phyloP scores from a whole-genome alignment of 2,113 vertebrate genomes.

The Poeciliopsis prolifica region DNA sequence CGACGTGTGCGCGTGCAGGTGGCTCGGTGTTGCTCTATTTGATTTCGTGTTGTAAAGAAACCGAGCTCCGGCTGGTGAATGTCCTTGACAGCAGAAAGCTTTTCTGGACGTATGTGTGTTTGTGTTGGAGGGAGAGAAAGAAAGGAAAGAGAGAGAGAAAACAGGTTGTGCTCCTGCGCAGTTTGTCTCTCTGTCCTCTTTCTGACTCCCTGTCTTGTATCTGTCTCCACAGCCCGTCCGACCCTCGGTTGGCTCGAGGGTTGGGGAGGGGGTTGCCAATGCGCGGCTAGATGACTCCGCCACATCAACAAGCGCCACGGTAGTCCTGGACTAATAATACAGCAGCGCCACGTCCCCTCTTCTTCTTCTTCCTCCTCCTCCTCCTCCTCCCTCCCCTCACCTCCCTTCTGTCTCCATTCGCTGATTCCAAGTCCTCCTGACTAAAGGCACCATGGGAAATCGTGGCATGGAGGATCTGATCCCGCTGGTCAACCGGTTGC shows the following conservation, averaged over 20 bases:
- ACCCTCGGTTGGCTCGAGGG: slow-evolving; percentile 53
- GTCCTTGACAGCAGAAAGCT: background rate
- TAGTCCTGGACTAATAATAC: slow-evolving; percentile 72
- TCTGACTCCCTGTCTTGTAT: slow-evolving; percentile 1
- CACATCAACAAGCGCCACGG: slow-evolving; percentile 72
- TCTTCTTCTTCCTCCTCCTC: background rate
- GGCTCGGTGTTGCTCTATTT: background rate
- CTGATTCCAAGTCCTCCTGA: slow-evolving; percentile 59
- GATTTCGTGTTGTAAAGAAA: slow-evolving; percentile 2
- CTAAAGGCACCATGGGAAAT: slow-evolving; percentile 79
- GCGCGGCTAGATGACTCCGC: slow-evolving; percentile 75
- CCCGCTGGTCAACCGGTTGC: slow-evolving; percentile 91
- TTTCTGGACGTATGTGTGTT: slow-evolving; percentile 23
- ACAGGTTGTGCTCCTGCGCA: slow-evolving; percentile 69
- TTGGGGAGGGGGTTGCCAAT: slow-evolving; percentile 40
- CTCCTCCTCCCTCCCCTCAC: background rate
- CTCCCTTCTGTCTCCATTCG: slow-evolving; percentile 14
- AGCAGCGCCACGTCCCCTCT: slow-evolving; percentile 26
- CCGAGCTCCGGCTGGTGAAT: background rate
- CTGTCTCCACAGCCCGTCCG: slow-evolving; percentile 32
- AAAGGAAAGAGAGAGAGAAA: background rate
- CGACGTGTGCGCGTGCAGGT: background rate
- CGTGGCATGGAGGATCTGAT: slow-evolving; percentile 93
- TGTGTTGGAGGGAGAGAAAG: background rate
- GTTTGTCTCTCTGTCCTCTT: slow-evolving; percentile 54